Evolutionary conservation across 2,888 invertebrate species (phyloP).

Genomic region (Athrips mouffetella): DNA sequence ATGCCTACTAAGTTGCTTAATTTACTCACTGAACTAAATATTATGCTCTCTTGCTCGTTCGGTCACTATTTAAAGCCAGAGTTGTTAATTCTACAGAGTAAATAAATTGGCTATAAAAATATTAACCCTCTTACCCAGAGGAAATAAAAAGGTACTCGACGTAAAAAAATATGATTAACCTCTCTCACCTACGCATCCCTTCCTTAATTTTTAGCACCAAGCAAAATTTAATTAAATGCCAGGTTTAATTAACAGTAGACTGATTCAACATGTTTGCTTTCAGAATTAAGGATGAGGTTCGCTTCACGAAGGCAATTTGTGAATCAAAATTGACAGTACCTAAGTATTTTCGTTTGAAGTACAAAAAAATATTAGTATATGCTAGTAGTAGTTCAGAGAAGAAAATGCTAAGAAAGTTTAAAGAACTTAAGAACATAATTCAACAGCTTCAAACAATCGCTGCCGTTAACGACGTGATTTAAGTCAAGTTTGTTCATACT

Average conservation of each 20-base stretch:
- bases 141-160: background rate
- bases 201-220: constrained; percentile 16
- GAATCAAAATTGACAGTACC: background rate
- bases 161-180: constrained; percentile 12
- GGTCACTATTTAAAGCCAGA: too few relatives aligned
- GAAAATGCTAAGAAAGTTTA: background rate
- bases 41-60: too few relatives aligned
- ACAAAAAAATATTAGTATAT: background rate
- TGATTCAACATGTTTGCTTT: constrained; percentile 15
- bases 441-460: background rate
- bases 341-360: background rate
- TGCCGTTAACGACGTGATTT: constrained; percentile 1
- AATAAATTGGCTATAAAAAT: too few relatives aligned
- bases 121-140: background rate
- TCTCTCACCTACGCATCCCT: constrained; percentile 9
- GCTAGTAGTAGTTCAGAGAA: background rate
- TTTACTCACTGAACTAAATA: too few relatives aligned
- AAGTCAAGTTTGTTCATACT: constrained; percentile 29
- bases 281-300: constrained; percentile 12
- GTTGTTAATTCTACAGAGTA: too few relatives aligned
- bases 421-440: background rate
- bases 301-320: background rate
- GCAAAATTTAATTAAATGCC: constrained; percentile 20
- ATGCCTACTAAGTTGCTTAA: too few relatives aligned
- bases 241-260: constrained; percentile 18